phyloP scores from a whole-genome alignment of 1,140 invertebrate genomes.

The Drosophila kohkoa region DNA sequence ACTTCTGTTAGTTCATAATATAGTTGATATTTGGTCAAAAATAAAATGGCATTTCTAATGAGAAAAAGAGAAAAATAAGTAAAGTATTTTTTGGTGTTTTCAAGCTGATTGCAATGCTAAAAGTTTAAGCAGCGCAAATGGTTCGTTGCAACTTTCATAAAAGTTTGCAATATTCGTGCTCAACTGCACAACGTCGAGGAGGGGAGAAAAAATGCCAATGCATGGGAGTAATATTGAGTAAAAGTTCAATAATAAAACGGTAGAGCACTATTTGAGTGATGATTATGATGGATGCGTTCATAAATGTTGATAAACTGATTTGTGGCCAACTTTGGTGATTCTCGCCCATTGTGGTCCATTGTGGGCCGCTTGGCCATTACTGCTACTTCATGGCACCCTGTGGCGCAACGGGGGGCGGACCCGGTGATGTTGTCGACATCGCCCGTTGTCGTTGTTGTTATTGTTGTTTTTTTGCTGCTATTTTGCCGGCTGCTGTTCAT shows the following conservation, averaged over 20 bases:
- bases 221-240: background rate
- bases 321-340: conserved; percentile 63
- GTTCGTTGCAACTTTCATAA: conserved; percentile 5
- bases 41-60: background rate
- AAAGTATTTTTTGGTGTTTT: conserved; percentile 11
- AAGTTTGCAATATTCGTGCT: conserved; percentile 11
- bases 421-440: conserved; percentile 14
- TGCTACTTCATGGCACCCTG: conserved; percentile 14
- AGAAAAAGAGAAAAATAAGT: background rate
- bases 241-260: conserved; percentile 30
- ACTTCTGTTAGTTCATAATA: too few relatives aligned
- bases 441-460: conserved; percentile 13
- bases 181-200: background rate
- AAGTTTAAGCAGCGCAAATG: conserved; percentile 20
- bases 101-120: conserved; percentile 5
- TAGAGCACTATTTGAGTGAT: conserved; percentile 24
- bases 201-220: background rate
- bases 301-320: conserved; percentile 54
- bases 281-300: conserved; percentile 70
- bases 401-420: conserved; percentile 3
- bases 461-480: conserved; percentile 34
- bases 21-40: too few relatives aligned
- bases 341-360: conserved; percentile 48
- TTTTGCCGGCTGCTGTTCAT: conserved; percentile 53
- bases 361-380: conserved; percentile 19